phyloP scores from a whole-genome alignment of 2,797 vertebrate species.

The Liparis tanakae region DNA sequence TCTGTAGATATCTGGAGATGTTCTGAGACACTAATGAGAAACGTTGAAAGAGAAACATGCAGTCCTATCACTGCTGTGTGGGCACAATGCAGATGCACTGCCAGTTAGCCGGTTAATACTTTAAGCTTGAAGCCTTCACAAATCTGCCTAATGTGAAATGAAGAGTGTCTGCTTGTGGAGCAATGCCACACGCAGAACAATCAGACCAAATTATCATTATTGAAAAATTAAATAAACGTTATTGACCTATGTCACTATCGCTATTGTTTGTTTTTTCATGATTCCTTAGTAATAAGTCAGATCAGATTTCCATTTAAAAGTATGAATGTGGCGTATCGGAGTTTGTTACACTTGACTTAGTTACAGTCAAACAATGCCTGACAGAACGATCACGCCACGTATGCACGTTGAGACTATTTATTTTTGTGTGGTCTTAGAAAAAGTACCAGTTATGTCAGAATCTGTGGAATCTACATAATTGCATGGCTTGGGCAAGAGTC shows the following conservation, averaged over 20 bases:
- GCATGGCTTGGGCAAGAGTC: conserved; percentile 57
- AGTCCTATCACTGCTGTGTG: conserved; percentile 4
- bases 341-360: conserved; percentile 21
- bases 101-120: neutral
- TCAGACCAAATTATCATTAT: conserved; percentile 19
- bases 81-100: conserved; percentile 5
- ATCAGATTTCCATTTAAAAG: conserved; percentile 29
- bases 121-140: neutral
- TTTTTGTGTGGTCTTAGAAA: conserved; percentile 69
- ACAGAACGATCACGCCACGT: conserved; percentile 58
- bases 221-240: conserved; percentile 25
- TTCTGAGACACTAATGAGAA: conserved; percentile 17
- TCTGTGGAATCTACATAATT: conserved; percentile 79
- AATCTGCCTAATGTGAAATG: conserved; percentile 19
- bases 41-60: conserved; percentile 5
- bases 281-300: conserved; percentile 17
- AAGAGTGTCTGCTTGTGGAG: conserved; percentile 26
- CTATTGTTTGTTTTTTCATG: conserved; percentile 15
- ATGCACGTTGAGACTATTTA: conserved; percentile 69
- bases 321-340: neutral
- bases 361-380: conserved; percentile 34
- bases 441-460: conserved; percentile 73
- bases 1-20: conserved; percentile 28
- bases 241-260: neutral
- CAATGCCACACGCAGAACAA: conserved; percentile 13